Percentiles rank a stretch among this genome's conserved stretches.
phyloP scores from a whole-genome alignment of 1,140 invertebrate genomes.

The Brachystomella parvula region DNA sequence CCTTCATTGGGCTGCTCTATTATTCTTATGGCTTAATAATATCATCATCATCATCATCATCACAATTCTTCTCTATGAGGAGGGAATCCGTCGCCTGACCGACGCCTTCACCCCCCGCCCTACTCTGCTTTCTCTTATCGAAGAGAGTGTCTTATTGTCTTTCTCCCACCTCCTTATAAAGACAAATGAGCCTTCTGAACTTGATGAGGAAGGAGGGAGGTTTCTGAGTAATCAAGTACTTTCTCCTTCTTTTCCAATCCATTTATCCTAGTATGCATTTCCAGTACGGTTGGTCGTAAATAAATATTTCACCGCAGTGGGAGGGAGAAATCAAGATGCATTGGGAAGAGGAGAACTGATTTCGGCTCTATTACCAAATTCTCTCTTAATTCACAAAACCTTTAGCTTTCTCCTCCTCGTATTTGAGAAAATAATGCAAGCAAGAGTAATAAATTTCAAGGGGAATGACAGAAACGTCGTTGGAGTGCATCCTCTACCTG shows the following conservation, averaged over 20 bases:
- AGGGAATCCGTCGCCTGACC: not conserved
- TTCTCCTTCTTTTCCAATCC: not conserved
- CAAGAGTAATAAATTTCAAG: too few relatives aligned
- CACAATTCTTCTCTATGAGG: too few relatives aligned
- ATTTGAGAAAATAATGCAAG: too few relatives aligned
- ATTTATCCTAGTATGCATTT: not conserved
- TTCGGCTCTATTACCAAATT: not conserved
- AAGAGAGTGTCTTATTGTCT: not conserved
- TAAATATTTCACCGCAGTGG: not conserved
- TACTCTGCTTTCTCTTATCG: not conserved
- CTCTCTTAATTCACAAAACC: too few relatives aligned
- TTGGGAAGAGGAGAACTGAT: not conserved
- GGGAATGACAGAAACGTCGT: too few relatives aligned
- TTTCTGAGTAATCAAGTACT: not conserved
- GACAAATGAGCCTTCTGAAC: not conserved
- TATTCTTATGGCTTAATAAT: conserved; percentile 13
- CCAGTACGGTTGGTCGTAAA: not conserved
- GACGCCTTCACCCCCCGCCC: not conserved
- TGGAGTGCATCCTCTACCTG: too few relatives aligned
- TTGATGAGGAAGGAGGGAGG: not conserved
- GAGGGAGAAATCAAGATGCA: not conserved
- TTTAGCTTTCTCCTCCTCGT: too few relatives aligned
- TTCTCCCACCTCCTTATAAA: not conserved
- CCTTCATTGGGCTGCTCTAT: not conserved
- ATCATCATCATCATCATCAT: conserved; percentile 7